phyloP scores from a whole-genome alignment of 2,113 vertebrate genomes.

The Equus quagga region DNA sequence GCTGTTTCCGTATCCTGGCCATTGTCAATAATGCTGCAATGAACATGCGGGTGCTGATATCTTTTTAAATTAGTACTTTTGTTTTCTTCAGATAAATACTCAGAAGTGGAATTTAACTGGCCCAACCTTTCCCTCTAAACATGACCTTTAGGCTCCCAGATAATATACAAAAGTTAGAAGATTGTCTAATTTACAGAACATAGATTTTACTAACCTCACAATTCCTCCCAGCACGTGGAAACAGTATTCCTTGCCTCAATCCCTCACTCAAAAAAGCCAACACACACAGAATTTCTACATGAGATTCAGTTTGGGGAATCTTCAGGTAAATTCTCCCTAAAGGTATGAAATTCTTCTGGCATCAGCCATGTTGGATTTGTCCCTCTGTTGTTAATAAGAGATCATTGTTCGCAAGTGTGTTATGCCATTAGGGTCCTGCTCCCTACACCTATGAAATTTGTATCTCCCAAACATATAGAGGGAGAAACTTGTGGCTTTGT shows the following conservation, averaged over 20 bases:
- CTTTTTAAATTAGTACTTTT: no score
- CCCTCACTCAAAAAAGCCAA: not conserved
- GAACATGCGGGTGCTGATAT: no score
- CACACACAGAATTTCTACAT: not conserved
- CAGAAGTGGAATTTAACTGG: not conserved
- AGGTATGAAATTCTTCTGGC: not conserved
- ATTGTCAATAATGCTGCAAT: no score
- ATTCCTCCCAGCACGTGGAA: not conserved
- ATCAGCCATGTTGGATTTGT: not conserved
- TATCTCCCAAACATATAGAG: not conserved
- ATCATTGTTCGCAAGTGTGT: not conserved
- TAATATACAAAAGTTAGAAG: not conserved
- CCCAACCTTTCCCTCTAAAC: not conserved
- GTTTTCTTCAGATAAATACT: no score
- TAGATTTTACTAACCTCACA: not conserved
- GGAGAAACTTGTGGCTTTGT: not conserved
- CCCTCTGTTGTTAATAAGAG: not conserved
- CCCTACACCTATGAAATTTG: not conserved
- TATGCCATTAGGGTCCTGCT: not conserved
- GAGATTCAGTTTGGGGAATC: not conserved
- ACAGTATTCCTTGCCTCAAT: not conserved
- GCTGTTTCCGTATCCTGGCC: no score
- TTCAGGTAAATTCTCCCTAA: not conserved
- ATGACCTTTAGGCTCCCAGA: not conserved
- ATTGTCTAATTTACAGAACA: not conserved